Conservation (phyloP, 2,888 invertebrate genomes). For the Synergus umbraculus region DNA sequence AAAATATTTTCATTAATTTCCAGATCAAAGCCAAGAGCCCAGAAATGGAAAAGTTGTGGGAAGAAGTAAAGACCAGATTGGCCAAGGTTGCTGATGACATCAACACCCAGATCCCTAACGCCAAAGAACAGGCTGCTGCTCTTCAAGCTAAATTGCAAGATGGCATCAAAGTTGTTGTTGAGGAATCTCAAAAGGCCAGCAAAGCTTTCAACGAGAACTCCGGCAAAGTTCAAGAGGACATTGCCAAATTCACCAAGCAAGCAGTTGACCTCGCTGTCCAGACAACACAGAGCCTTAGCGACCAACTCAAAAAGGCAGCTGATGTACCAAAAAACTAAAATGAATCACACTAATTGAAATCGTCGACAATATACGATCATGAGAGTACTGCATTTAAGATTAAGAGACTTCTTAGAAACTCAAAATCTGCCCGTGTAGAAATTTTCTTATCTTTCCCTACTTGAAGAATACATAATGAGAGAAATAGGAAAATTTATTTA, state of each 20-base stretch:
- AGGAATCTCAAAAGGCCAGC: constrained; percentile 69
- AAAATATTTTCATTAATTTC: constrained; percentile 31
- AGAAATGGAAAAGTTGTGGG: constrained; percentile 69
- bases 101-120: constrained; percentile 68
- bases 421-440: background rate
- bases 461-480: too few species aligned
- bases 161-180: constrained; percentile 66
- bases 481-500: too few species aligned
- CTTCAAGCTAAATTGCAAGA: constrained; percentile 69
- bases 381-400: background rate
- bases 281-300: constrained; percentile 68
- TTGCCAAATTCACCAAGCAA: constrained; percentile 70
- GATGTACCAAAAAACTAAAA: constrained; percentile 16
- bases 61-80: constrained; percentile 64
- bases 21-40: constrained; percentile 72
- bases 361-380: background rate
- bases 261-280: constrained; percentile 70
- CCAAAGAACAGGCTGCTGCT: constrained; percentile 67
- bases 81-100: constrained; percentile 67
- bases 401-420: background rate
- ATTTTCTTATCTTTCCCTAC: too few species aligned
- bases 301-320: constrained; percentile 65
- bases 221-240: constrained; percentile 67
- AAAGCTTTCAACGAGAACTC: constrained; percentile 68
- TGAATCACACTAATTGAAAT: background rate